Conservation (phyloP, 2,113 vertebrate species). For the Cyprinodon brontotheroides region DNA sequence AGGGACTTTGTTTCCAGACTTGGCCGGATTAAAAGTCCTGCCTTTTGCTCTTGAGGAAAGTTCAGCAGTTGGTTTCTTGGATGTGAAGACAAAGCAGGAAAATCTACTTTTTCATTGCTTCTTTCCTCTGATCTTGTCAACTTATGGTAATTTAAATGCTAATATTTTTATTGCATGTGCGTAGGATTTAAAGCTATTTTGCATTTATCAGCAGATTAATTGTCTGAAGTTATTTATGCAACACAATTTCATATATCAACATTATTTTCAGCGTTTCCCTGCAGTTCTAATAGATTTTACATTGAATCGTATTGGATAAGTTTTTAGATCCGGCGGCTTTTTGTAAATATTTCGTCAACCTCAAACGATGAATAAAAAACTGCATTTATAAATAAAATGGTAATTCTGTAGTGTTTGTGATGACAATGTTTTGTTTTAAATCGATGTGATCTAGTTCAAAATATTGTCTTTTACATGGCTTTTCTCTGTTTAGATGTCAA, state of each 20-base stretch:
- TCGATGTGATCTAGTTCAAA: background rate
- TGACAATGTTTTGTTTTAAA: background rate
- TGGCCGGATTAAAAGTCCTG: background rate
- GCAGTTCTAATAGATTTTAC: too few species aligned
- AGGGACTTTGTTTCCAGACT: background rate
- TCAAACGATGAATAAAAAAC: too few species aligned
- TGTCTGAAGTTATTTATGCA: too few species aligned
- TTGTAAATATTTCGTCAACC: too few species aligned
- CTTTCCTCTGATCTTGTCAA: background rate
- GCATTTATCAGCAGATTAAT: background rate
- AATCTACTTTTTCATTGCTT: background rate
- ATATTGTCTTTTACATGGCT: rapidly evolving
- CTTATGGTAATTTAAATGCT: background rate
- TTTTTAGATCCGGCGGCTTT: too few species aligned
- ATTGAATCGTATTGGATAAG: too few species aligned
- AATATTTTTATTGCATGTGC: background rate
- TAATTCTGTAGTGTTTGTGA: background rate
- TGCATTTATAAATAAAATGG: background rate
- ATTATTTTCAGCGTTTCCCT: too few species aligned
- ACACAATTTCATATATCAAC: too few species aligned
- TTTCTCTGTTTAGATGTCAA: background rate
- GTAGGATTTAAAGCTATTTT: background rate
- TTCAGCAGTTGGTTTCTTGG: background rate
- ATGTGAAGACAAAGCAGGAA: background rate
- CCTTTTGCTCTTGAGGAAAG: conserved; percentile 3